These are phyloP conservation scores for Theristicus caerulescens DNA, from an alignment of 2,113 vertebrate species.

Conservation along the genomic window DNA sequence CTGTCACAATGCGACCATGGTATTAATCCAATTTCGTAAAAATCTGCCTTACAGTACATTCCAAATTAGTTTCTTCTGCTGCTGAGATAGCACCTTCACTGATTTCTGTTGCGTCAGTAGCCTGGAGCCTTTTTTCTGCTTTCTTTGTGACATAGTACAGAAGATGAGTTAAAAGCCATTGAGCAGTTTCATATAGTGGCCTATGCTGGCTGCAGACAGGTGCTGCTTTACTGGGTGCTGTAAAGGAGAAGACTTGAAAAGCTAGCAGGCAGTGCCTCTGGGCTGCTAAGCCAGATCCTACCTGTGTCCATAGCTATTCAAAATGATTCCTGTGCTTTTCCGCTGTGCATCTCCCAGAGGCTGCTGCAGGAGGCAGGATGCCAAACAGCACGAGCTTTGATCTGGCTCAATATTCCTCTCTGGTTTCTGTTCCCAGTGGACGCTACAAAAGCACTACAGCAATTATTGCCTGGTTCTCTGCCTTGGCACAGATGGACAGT, in stretches of 20 bases:
- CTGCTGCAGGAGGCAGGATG: not conserved
- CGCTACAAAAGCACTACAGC: not conserved
- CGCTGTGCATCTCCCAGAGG: not conserved
- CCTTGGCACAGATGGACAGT: fast-evolving
- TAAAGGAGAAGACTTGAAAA: not conserved
- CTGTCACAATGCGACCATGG: not conserved
- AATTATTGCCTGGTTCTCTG: not conserved
- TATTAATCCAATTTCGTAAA: not conserved
- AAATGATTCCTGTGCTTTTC: not conserved
- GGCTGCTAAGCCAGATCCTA: not conserved
- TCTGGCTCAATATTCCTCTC: not conserved
- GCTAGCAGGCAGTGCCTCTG: fast-evolving
- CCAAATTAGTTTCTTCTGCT: not conserved
- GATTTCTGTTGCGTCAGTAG: not conserved
- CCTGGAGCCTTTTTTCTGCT: not conserved
- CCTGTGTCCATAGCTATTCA: not conserved
- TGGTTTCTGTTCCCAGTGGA: not conserved
- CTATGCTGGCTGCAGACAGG: not conserved
- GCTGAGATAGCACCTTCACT: not conserved
- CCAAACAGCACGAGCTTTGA: not conserved
- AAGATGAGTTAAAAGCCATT: not conserved
- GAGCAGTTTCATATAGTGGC: not conserved
- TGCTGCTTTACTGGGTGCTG: not conserved
- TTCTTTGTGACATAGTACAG: not conserved
- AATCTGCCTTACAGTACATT: fast-evolving